Evolutionary conservation across 2,113 vertebrate species (phyloP).

Genomic region (Nesoenas mayeri): DNA sequence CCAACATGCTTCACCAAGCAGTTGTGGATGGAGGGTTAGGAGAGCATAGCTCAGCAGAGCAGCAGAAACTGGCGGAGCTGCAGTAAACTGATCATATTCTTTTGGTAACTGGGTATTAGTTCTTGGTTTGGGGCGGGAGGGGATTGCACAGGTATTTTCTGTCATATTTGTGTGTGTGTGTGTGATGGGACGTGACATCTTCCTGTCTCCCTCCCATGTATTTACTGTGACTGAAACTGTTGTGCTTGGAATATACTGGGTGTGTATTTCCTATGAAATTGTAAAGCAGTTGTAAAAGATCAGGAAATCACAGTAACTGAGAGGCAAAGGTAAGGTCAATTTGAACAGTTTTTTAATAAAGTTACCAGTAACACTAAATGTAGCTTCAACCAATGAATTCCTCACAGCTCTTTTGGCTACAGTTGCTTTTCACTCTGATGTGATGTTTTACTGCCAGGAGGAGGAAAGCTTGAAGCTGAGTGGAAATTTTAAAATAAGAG

Average conservation of each 20-base stretch:
- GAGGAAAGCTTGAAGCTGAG: not conserved
- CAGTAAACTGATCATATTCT: not conserved
- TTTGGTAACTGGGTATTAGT: not conserved
- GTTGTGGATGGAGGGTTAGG: not conserved
- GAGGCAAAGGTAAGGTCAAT: not conserved
- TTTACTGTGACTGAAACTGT: rapidly evolving
- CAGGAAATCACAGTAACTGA: not conserved
- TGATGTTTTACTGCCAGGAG: not conserved
- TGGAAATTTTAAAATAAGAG: no score
- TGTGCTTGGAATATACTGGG: not conserved
- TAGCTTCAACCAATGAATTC: not conserved
- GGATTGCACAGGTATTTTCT: not conserved
- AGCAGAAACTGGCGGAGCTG: not conserved
- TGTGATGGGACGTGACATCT: not conserved
- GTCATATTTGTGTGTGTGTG: not conserved
- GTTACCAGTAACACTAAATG: not conserved
- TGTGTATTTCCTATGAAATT: not conserved
- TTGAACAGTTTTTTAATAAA: not conserved
- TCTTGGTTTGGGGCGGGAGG: not conserved
- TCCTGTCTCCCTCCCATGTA: not conserved
- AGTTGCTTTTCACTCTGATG: not conserved
- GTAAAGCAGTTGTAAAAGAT: not conserved
- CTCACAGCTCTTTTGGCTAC: not conserved
- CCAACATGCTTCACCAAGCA: not conserved
- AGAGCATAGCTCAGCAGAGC: not conserved